Conservation (phyloP, 2,888 invertebrate species). For the Ormyrus thymus region DNA sequence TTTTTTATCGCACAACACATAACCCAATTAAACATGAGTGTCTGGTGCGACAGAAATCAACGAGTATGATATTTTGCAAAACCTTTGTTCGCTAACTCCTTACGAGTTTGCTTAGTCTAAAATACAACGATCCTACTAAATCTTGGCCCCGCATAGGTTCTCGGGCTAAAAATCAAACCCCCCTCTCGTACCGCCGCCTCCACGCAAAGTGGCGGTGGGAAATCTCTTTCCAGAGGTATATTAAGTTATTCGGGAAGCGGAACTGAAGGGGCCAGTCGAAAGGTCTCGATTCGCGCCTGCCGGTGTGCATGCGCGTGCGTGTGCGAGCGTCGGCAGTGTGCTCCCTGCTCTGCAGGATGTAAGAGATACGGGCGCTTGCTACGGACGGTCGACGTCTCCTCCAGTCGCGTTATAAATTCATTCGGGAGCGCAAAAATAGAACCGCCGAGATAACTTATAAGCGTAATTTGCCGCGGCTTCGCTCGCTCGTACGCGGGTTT, state of each 20-base stretch:
- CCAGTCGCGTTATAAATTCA: slow-evolving; percentile 26
- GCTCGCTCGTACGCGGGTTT: too few species aligned
- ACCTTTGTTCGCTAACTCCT: too few species aligned
- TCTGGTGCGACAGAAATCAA: too few species aligned
- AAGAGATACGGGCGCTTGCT: slow-evolving; percentile 1
- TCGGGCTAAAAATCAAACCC: background rate
- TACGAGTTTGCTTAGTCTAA: too few species aligned
- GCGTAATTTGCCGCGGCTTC: background rate
- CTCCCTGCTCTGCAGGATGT: background rate
- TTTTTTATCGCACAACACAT: too few species aligned
- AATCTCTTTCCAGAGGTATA: slow-evolving; percentile 14
- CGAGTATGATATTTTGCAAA: too few species aligned
- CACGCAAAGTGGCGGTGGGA: background rate
- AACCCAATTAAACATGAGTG: too few species aligned
- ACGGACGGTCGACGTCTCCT: slow-evolving; percentile 5
- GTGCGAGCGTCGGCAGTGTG: background rate
- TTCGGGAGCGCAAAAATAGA: slow-evolving; percentile 35
- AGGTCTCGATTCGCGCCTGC: slow-evolving; percentile 3
- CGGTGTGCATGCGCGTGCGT: background rate
- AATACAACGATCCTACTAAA: background rate
- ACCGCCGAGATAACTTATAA: background rate
- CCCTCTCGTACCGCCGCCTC: background rate
- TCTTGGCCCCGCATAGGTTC: background rate
- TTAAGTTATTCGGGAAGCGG: slow-evolving; percentile 24
- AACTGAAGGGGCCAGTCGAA: background rate